These are phyloP conservation scores for Beroe forskalii DNA, from an alignment of 37 sponge, comb jelly and placozoan genomes.

Conservation along the genomic window DNA sequence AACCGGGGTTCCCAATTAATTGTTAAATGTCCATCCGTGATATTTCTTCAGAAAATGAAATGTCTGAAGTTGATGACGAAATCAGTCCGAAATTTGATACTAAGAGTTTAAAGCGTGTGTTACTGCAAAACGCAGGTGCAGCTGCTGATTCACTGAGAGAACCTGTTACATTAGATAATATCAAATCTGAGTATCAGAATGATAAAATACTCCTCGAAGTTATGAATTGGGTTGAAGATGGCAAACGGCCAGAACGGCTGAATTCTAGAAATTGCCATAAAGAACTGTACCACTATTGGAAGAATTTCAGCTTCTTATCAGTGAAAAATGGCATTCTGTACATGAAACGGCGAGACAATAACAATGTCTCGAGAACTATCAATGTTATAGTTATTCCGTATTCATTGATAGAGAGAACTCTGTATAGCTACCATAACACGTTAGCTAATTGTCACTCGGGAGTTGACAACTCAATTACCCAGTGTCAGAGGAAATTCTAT, in stretches of 20 bases:
- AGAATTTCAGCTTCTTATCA: neutral
- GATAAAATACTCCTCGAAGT: neutral
- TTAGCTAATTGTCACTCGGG: neutral
- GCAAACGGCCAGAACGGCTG: neutral
- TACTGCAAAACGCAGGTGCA: too few species aligned
- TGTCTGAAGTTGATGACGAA: neutral
- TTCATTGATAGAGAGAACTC: neutral
- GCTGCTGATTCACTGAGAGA: too few species aligned
- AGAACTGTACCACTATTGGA: neutral
- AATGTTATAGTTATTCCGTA: neutral
- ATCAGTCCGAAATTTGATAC: neutral
- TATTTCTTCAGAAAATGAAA: neutral
- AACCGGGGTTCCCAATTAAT: neutral
- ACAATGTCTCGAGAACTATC: neutral
- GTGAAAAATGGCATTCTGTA: neutral
- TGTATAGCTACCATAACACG: neutral
- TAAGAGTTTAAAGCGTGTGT: too few species aligned
- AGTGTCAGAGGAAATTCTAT: neutral
- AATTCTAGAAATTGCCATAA: neutral
- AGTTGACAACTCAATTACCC: neutral
- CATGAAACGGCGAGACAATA: neutral
- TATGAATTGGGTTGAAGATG: neutral
- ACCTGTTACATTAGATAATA: too few species aligned
- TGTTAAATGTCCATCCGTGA: neutral
- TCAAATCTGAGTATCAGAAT: neutral